Conservation (phyloP, 2,797 vertebrate species). For the Naso thynnoides region DNA sequence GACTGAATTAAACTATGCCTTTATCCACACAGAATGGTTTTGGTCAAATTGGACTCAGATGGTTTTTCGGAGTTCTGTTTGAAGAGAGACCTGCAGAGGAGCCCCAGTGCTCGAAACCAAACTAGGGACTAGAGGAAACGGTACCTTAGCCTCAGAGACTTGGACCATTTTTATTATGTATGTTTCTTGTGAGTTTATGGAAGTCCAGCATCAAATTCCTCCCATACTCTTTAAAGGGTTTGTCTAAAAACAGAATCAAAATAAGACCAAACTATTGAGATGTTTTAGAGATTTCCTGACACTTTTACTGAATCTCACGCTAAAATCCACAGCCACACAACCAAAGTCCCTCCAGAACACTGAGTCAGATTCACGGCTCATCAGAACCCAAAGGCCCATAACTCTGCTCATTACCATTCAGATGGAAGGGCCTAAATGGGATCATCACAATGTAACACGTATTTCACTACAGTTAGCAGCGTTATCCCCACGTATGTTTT, state of each 20-base stretch:
- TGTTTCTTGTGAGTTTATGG: neutral
- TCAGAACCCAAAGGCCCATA: slow-evolving; percentile 42
- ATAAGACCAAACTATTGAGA: too few species aligned
- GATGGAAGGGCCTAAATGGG: slow-evolving; percentile 42
- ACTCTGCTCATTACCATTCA: slow-evolving; percentile 48
- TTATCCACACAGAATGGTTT: too few species aligned
- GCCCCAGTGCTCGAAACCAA: neutral
- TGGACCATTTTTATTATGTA: neutral
- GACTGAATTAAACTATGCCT: too few species aligned
- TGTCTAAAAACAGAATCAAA: too few species aligned
- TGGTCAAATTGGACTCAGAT: too few species aligned
- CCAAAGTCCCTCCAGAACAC: slow-evolving; percentile 30
- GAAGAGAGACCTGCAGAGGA: neutral
- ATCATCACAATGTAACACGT: slow-evolving; percentile 7
- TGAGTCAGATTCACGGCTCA: slow-evolving; percentile 38
- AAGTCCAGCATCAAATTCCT: neutral
- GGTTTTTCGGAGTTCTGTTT: neutral
- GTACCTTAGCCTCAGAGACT: neutral
- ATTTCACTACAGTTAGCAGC: neutral
- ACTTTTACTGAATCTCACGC: slow-evolving; percentile 30
- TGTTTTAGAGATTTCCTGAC: slow-evolving; percentile 25
- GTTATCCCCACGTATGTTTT: neutral
- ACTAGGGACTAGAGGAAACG: neutral
- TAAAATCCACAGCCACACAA: slow-evolving; percentile 27
- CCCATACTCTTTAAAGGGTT: neutral